These are phyloP conservation scores for Centropus unirufus DNA, from an alignment of 2,113 vertebrate species.

Conservation along the genomic window DNA sequence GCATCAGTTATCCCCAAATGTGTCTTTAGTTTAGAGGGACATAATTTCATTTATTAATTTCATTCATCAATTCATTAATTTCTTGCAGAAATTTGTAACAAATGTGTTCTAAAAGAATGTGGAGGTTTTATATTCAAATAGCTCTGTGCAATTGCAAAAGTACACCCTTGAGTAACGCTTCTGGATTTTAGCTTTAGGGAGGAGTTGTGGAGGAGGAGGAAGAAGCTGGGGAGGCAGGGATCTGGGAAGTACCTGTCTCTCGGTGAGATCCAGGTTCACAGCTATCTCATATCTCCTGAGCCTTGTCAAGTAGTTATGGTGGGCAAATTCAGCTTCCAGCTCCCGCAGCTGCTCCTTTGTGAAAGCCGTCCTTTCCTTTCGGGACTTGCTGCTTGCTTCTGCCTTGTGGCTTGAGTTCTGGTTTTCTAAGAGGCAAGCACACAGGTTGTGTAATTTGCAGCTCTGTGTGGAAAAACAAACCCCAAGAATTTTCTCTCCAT, in stretches of 20 bases:
- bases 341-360: conserved; percentile 95
- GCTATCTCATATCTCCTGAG: conserved; percentile 97
- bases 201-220: not conserved
- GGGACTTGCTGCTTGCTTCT: conserved; percentile 85
- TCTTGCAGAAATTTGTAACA: not conserved
- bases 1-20: not conserved
- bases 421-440: conserved; percentile 75
- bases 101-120: not conserved
- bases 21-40: not conserved
- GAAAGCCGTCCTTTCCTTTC: conserved; percentile 96
- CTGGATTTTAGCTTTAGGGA: not conserved
- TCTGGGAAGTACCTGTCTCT: conserved; percentile 86
- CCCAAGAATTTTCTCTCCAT: not conserved
- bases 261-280: conserved; percentile 95
- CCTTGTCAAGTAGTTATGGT: conserved; percentile 96
- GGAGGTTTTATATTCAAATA: not conserved
- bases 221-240: not conserved
- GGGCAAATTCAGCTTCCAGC: conserved; percentile 94
- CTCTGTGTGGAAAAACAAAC: not conserved
- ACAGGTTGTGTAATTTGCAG: not conserved
- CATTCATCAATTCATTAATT: not conserved
- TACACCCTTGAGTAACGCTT: not conserved
- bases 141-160: not conserved
- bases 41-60: not conserved
- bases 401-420: conserved; percentile 79